phyloP scores from a whole-genome alignment of 2,888 invertebrate genomes.

The Gari tellinella region DNA sequence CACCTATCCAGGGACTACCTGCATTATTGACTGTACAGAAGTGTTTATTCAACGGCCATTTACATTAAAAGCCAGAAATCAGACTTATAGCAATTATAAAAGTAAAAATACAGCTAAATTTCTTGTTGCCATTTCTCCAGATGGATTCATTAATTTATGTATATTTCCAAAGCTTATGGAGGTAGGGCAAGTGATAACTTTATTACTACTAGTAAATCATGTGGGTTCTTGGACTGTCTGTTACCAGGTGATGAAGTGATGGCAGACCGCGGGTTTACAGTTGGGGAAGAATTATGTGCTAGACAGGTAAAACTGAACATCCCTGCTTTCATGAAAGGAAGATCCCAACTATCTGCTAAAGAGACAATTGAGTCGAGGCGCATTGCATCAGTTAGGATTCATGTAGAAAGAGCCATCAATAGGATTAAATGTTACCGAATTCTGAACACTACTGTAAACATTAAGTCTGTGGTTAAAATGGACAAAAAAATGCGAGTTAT shows the following conservation, averaged over 20 bases:
- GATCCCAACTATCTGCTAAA: constrained; percentile 7
- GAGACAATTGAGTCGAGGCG: constrained; percentile 7
- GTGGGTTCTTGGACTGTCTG: constrained; percentile 23
- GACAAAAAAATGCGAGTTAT: constrained; percentile 18
- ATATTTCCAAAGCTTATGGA: constrained; percentile 18
- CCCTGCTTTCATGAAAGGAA: constrained; percentile 10
- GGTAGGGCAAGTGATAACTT: constrained; percentile 26
- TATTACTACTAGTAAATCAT: constrained; percentile 25
- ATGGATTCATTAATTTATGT: constrained; percentile 27
- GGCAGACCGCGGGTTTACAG: constrained; percentile 8
- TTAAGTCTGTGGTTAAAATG: constrained; percentile 2
- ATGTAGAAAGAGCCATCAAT: constrained; percentile 48
- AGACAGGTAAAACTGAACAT: constrained; percentile 11
- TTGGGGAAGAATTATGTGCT: constrained; percentile 7
- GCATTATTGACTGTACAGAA: constrained; percentile 43
- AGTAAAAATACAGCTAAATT: constrained; percentile 20
- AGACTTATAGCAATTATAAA: constrained; percentile 20
- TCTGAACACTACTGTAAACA: neutral
- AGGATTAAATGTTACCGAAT: constrained; percentile 29
- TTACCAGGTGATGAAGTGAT: constrained; percentile 12
- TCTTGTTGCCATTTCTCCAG: constrained; percentile 20
- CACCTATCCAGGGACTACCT: constrained; percentile 25
- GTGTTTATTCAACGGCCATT: constrained; percentile 25
- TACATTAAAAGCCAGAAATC: constrained; percentile 13
- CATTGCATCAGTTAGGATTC: constrained; percentile 4